Evolutionary conservation across 2,888 invertebrate species (phyloP).

Genomic region (Nephrotoma appendiculata): DNA sequence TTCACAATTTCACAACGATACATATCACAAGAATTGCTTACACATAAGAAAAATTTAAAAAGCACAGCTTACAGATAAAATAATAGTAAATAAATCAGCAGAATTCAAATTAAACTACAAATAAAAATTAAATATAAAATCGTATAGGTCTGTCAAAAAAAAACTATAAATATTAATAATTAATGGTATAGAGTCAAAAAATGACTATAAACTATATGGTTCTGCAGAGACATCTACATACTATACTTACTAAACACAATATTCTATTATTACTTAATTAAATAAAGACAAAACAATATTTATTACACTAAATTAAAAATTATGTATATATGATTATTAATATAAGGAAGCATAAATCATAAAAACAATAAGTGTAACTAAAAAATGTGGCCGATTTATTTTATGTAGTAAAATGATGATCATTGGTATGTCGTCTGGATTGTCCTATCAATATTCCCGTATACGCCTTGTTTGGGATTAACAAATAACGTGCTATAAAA

Average conservation of each 20-base stretch:
- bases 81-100: not conserved
- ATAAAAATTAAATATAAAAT: not conserved
- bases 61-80: not conserved
- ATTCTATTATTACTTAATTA: not conserved
- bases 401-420: not conserved
- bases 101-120: not conserved
- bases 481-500: not conserved
- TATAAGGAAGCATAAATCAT: not conserved
- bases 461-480: not conserved
- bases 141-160: not conserved
- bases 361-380: not conserved
- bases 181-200: not conserved
- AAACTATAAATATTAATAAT: not conserved
- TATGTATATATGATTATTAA: not conserved
- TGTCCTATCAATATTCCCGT: not conserved
- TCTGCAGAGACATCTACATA: not conserved
- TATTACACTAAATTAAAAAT: not conserved
- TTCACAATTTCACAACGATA: not conserved
- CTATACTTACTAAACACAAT: not conserved
- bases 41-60: not conserved
- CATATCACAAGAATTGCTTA: not conserved
- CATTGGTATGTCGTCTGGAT: not conserved
- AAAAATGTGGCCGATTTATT: not conserved
- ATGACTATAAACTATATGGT: not conserved
- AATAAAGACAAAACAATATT: not conserved